These are phyloP conservation scores for Dendrolimus houi DNA, from an alignment of 2,888 invertebrate species.

Conservation along the genomic window DNA sequence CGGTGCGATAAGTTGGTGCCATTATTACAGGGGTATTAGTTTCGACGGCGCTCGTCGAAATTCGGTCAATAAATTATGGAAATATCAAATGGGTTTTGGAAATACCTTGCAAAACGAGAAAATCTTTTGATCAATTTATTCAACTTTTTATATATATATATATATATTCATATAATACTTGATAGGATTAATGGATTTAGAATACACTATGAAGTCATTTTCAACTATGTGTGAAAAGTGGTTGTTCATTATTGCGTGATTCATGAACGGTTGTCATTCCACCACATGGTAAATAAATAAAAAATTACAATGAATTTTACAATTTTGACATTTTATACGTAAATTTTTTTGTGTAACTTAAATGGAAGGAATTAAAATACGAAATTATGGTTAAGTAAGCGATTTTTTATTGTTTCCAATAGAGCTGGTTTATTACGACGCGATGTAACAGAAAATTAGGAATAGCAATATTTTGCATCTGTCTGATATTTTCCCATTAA, in stretches of 20 bases:
- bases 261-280: background rate
- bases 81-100: constrained; percentile 17
- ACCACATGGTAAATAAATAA: background rate
- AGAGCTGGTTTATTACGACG: background rate
- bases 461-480: background rate
- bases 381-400: too few relatives aligned
- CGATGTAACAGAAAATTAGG: background rate
- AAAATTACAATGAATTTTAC: background rate
- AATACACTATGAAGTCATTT: background rate
- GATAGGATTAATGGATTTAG: background rate
- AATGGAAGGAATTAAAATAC: too few relatives aligned
- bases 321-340: background rate
- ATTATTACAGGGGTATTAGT: constrained; percentile 75
- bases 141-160: background rate
- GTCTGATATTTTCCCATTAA: too few relatives aligned
- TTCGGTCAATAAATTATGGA: background rate
- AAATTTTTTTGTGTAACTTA: too few relatives aligned
- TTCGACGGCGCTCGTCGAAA: constrained; percentile 8
- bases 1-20: constrained; percentile 77
- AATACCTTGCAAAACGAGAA: background rate
- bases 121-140: background rate
- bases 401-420: too few relatives aligned
- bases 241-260: background rate
- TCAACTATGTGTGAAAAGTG: background rate
- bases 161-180: background rate